A percentile compares a stretch with the other conserved stretches of the same genome.
Conservation (phyloP, 2,113 vertebrate species). For the Lepisosteus osseus region DNA sequence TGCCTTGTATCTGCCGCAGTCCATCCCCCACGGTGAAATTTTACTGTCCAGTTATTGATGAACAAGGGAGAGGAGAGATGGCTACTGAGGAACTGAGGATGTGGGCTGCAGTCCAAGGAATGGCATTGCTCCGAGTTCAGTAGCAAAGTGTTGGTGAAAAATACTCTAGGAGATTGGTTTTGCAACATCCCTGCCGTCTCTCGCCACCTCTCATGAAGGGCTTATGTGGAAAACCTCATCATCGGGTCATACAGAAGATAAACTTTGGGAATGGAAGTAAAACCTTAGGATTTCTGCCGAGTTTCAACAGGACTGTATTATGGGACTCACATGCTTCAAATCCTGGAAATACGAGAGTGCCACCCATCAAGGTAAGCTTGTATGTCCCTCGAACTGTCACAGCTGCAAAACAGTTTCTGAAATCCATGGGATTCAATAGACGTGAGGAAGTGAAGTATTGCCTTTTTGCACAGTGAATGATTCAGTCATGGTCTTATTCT, state of each 20-base stretch:
- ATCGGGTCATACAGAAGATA: not conserved
- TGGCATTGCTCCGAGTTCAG: not conserved
- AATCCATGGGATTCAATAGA: not conserved
- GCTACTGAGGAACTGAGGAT: not conserved
- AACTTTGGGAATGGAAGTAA: not conserved
- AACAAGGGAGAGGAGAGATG: not conserved
- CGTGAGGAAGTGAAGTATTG: too few species aligned
- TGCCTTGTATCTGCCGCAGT: not conserved
- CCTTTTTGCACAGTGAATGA: too few species aligned
- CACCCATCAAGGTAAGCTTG: conserved; percentile 14
- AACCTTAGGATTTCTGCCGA: not conserved
- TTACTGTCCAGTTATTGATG: not conserved
- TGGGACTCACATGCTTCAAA: conserved; percentile 23
- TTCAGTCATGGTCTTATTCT: too few species aligned
- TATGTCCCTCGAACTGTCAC: not conserved
- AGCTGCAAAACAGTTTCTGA: not conserved
- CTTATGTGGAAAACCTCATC: not conserved
- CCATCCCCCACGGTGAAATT: not conserved
- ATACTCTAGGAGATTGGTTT: not conserved
- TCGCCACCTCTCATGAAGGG: not conserved
- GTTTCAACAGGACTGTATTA: not conserved
- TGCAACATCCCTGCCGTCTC: not conserved
- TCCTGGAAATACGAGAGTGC: conserved; percentile 13
- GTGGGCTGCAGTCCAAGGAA: conserved; percentile 5
- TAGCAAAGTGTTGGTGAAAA: not conserved